A percentile compares a stretch with the other conserved stretches of the same genome.
Evolutionary conservation across 92 coral and sea anemone genomes (phyloP).

Genomic region (Porites cylindrica): DNA sequence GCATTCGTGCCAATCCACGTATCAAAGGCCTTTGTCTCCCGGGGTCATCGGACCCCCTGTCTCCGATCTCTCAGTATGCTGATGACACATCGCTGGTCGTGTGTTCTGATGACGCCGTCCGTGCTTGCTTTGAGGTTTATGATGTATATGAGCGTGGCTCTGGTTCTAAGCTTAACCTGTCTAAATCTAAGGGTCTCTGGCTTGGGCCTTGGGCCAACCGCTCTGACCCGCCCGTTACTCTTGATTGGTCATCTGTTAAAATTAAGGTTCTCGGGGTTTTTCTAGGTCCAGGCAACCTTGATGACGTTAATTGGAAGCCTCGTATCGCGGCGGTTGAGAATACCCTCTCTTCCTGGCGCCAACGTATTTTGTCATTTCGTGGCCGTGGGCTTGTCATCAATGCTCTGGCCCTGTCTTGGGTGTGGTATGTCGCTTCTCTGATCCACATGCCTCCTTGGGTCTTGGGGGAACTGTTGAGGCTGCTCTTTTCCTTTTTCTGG

Average conservation of each 20-base stretch:
- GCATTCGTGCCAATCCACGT: slow-evolving; percentile 37
- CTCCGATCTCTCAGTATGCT: slow-evolving; percentile 59
- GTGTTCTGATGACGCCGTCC: slow-evolving; percentile 45
- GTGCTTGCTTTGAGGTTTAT: slow-evolving; percentile 27
- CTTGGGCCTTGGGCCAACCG: slow-evolving; percentile 61
- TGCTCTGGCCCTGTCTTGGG: slow-evolving; percentile 33
- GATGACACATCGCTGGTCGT: slow-evolving; percentile 61
- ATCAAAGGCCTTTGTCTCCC: slow-evolving; percentile 55
- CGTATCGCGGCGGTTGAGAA: slow-evolving; percentile 11
- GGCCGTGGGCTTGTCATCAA: slow-evolving; percentile 45
- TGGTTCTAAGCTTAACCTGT: slow-evolving; percentile 60
- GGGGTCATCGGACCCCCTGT: neutral
- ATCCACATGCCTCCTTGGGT: slow-evolving; percentile 29
- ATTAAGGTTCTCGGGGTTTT: slow-evolving; percentile 48
- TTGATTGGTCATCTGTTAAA: slow-evolving; percentile 51
- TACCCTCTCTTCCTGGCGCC: slow-evolving; percentile 35
- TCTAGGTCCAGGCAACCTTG: slow-evolving; percentile 25
- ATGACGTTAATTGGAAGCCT: slow-evolving; percentile 40
- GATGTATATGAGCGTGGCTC: slow-evolving; percentile 57
- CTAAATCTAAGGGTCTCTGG: slow-evolving; percentile 65
- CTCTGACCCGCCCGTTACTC: slow-evolving; percentile 20
- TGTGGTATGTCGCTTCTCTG: slow-evolving; percentile 54
- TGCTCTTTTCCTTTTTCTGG: slow-evolving; percentile 42
- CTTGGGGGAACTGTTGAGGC: neutral
- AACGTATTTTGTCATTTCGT: slow-evolving; percentile 3